A percentile compares a stretch with the other conserved stretches of the same genome.
phyloP scores from a whole-genome alignment of 2,113 vertebrate species.

The Heteronetta atricapilla region DNA sequence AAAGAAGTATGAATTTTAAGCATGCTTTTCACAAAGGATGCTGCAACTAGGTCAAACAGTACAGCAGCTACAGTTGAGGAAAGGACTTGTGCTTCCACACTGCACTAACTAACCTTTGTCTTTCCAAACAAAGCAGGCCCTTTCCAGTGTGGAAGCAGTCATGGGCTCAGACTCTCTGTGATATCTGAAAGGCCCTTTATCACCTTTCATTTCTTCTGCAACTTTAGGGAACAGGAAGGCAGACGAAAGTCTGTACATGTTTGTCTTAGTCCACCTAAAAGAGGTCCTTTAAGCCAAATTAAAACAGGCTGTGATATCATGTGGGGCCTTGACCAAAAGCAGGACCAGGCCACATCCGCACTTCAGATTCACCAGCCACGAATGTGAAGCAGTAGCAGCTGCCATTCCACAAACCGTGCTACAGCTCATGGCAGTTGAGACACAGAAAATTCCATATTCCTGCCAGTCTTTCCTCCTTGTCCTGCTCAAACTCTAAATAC shows the following conservation, averaged over 20 bases:
- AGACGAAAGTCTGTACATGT: accelerated
- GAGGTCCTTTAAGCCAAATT: not conserved
- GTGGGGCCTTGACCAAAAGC: not conserved
- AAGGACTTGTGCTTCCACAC: not conserved
- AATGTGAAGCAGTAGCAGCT: not conserved
- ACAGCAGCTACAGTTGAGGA: accelerated
- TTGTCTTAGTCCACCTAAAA: not conserved
- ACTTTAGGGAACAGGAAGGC: accelerated
- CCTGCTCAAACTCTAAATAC: not conserved
- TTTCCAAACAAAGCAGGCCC: not conserved
- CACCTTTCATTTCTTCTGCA: not conserved
- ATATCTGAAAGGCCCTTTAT: not conserved
- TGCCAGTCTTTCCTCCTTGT: not conserved
- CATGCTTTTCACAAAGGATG: not conserved
- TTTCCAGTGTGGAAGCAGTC: not conserved
- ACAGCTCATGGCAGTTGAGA: not conserved
- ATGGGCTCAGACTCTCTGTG: accelerated
- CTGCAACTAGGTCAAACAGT: not conserved
- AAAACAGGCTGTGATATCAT: not conserved
- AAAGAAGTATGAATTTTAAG: accelerated
- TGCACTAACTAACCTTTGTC: not conserved
- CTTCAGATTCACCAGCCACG: not conserved
- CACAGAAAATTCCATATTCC: not conserved
- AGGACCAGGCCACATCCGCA: not conserved
- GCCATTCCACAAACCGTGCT: not conserved